phyloP scores from a whole-genome alignment of 1,140 invertebrate species.

The Brachionus calyciflorus region DNA sequence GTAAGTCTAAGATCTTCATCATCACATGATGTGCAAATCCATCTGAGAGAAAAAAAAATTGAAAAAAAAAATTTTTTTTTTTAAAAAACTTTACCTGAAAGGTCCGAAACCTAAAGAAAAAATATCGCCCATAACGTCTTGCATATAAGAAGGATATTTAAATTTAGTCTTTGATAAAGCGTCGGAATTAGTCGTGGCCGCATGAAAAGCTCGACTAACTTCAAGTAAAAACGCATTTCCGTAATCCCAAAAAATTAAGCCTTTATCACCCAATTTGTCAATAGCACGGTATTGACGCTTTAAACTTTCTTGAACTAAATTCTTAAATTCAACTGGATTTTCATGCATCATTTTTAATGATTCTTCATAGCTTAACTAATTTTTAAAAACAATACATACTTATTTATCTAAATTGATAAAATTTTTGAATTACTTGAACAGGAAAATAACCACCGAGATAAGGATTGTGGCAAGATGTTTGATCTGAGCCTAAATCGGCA shows the following conservation, averaged over 20 bases:
- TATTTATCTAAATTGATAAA: background rate
- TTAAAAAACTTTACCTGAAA: constrained; percentile 60
- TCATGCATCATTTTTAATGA: constrained; percentile 62
- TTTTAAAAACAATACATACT: constrained; percentile 13
- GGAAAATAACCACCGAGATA: constrained; percentile 71
- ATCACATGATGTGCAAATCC: constrained; percentile 68
- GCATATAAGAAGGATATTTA: constrained; percentile 70
- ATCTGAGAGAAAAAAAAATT: constrained; percentile 57
- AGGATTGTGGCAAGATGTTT: constrained; percentile 70
- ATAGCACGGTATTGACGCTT: constrained; percentile 67
- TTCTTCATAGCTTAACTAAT: constrained; percentile 61
- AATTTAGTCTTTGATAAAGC: constrained; percentile 59
- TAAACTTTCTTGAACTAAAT: constrained; percentile 66
- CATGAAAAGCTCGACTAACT: constrained; percentile 65
- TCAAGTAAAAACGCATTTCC: constrained; percentile 72
- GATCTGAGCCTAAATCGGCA: constrained; percentile 69
- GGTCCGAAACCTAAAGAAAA: constrained; percentile 73
- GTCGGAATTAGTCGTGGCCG: background rate
- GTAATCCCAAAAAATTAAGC: constrained; percentile 71
- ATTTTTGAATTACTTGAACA: constrained; percentile 59
- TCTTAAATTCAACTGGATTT: constrained; percentile 64
- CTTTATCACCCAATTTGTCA: constrained; percentile 63
- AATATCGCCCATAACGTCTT: constrained; percentile 73
- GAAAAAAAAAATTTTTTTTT: constrained; percentile 44
- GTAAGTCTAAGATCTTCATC: constrained; percentile 65